phyloP scores from a whole-genome alignment of 1,140 invertebrate species.

The Luehdorfia chinensis region DNA sequence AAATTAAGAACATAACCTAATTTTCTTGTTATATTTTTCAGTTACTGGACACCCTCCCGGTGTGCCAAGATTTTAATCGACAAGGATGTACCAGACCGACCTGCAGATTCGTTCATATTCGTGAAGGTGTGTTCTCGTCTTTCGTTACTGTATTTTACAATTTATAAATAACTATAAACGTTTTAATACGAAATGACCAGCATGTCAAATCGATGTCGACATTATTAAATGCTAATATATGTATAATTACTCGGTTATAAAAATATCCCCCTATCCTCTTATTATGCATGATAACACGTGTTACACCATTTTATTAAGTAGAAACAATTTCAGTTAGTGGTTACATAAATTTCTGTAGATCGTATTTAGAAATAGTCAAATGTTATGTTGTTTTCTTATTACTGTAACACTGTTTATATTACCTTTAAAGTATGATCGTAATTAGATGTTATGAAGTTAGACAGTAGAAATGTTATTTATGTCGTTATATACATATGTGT shows the following conservation, averaged over 20 bases:
- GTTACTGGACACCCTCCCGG: slow-evolving; percentile 99
- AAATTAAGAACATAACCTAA: slow-evolving; percentile 42
- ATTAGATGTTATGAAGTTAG: slow-evolving; percentile 17
- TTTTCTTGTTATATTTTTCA: slow-evolving; percentile 81
- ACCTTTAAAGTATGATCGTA: neutral
- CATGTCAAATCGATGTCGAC: slow-evolving; percentile 1
- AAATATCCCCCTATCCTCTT: slow-evolving; percentile 11
- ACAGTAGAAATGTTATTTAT: slow-evolving; percentile 8
- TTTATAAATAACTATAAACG: too few relatives aligned
- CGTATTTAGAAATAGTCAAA: slow-evolving; percentile 12
- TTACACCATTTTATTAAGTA: slow-evolving; percentile 2
- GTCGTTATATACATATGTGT: neutral
- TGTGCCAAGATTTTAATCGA: slow-evolving; percentile 99
- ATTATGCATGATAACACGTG: slow-evolving; percentile 21
- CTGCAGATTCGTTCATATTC: slow-evolving; percentile 97
- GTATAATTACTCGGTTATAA: too few relatives aligned
- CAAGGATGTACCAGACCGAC: slow-evolving; percentile 95
- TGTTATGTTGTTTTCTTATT: slow-evolving; percentile 13
- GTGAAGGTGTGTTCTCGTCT: slow-evolving; percentile 83
- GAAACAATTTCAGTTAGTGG: slow-evolving; percentile 10
- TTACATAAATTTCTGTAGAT: slow-evolving; percentile 3
- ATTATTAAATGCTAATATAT: neutral
- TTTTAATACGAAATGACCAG: neutral
- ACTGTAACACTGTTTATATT: neutral
- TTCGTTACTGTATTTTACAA: slow-evolving; percentile 3